Conservation (phyloP, 2,113 vertebrate genomes). For the Dasyprocta punctata region DNA sequence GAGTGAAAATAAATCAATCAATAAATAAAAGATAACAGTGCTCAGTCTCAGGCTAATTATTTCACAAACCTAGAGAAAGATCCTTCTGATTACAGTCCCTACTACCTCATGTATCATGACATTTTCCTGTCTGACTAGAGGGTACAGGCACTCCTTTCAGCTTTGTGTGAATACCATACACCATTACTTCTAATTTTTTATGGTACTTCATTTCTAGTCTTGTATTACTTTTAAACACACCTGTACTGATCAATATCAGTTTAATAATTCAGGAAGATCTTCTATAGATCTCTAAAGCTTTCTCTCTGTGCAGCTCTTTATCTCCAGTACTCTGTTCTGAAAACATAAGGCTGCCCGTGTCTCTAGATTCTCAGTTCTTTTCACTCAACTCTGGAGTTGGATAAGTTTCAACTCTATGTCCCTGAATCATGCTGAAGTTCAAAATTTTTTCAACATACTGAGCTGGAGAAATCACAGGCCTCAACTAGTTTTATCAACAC, state of each 20-base stretch:
- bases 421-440: not conserved
- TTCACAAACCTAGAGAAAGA: not conserved
- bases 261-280: not conserved
- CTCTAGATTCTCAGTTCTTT: not conserved
- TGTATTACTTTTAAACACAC: not conserved
- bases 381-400: not conserved
- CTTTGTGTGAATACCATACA: not conserved
- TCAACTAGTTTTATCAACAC: not conserved
- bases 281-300: not conserved
- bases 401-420: not conserved
- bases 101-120: not conserved
- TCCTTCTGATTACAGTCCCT: not conserved
- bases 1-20: too few relatives aligned
- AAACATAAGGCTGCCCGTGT: not conserved
- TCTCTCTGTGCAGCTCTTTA: not conserved
- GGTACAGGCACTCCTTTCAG: not conserved
- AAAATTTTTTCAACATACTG: not conserved
- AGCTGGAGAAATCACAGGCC: not conserved
- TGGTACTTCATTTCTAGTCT: not conserved
- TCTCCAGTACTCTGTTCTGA: not conserved
- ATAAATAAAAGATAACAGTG: too few relatives aligned
- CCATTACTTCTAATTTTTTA: not conserved
- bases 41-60: not conserved
- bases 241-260: not conserved
- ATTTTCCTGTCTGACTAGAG: not conserved